Evolutionary conservation across 2,888 invertebrate genomes (phyloP), one percentile per base, ranked within the genome.

Genomic region (Acanthosoma haemorrhoidale): DNA sequence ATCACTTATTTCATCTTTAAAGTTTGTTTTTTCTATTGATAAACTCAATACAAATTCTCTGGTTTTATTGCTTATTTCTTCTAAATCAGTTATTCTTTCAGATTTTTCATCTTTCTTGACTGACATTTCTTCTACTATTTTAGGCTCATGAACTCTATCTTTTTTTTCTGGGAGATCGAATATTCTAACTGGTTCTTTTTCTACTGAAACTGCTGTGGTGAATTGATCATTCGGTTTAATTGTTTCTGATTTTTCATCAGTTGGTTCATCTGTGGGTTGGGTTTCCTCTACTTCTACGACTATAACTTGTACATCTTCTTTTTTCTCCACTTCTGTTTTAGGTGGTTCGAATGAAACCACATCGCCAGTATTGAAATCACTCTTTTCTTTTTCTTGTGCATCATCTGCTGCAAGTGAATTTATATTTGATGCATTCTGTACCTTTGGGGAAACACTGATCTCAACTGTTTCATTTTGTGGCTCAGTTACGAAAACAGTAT

Each of bases 81-180:
- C n/a, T 38, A 16, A 4, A 21, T 18, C 13, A 63, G 2, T 63
- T 13, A 21, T 13, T 4, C 21, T 63, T 4, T n/a, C 29, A 15
- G 11, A 9, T 2, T 41, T 41, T 32, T 29, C 36, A 21, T 58
- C 58, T 21, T 43, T 29, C 18, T 51, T 41, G 18, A 34, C 41
- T 5, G 29, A 39, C 31, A 31, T 68, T 57, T 36, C 68, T 59
- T 68, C 59, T 6, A 31, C 25, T 18, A 32, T 68, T 59, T 57
- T 59, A 36, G 58, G 41, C 13, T 29, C 31, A 57, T 34, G 57
- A 60, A 16, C 18, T 31, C 25, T 21, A 15, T 39, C 31, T 31
- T 60, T 69, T 15, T 69, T 60, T 16, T 69, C 69, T 61, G 60
- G 69, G 18, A 39, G 41, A 29, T 41, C 69, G 11, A 69, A 41